These are phyloP conservation scores for Venustoraphidia nigricollis DNA, from an alignment of 2,888 invertebrate species.

Conservation along the genomic window DNA sequence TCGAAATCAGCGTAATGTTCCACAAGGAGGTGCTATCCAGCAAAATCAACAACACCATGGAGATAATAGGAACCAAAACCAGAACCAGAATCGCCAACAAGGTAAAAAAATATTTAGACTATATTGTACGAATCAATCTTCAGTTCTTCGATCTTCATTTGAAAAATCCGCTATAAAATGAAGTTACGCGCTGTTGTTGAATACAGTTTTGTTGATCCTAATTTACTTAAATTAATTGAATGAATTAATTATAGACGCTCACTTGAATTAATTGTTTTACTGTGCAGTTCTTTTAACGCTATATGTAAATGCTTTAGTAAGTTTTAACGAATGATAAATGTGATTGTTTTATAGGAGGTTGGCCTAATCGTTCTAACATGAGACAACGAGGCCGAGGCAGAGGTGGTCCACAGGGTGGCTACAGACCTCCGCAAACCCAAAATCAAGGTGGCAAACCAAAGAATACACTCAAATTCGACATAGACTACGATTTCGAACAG, in stretches of 20 bases:
- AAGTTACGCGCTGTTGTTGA: too few relatives aligned
- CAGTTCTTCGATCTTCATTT: too few relatives aligned
- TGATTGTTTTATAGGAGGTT: conserved; percentile 12
- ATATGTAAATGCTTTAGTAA: too few relatives aligned
- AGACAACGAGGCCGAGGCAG: conserved; percentile 15
- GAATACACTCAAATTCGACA: conserved; percentile 80
- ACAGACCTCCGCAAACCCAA: conserved; percentile 9
- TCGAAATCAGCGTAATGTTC: conserved; percentile 23
- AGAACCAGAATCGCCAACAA: conserved; percentile 5
- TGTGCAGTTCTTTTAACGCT: too few relatives aligned
- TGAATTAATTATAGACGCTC: too few relatives aligned
- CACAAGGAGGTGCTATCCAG: conserved; percentile 16
- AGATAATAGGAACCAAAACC: conserved; percentile 3
- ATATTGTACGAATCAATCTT: too few relatives aligned
- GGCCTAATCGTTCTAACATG: conserved; percentile 16
- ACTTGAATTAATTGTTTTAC: too few relatives aligned
- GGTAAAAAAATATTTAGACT: background rate
- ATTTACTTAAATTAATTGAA: too few relatives aligned
- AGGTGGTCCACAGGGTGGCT: conserved; percentile 9
- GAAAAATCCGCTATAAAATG: too few relatives aligned
- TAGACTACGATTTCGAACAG: conserved; percentile 97
- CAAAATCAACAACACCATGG: conserved; percentile 17
- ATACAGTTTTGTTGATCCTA: too few relatives aligned
- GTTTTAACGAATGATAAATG: background rate
- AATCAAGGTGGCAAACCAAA: conserved; percentile 32